phyloP scores from a whole-genome alignment of 2,113 vertebrate genomes.

The Nesospiza acunhae region DNA sequence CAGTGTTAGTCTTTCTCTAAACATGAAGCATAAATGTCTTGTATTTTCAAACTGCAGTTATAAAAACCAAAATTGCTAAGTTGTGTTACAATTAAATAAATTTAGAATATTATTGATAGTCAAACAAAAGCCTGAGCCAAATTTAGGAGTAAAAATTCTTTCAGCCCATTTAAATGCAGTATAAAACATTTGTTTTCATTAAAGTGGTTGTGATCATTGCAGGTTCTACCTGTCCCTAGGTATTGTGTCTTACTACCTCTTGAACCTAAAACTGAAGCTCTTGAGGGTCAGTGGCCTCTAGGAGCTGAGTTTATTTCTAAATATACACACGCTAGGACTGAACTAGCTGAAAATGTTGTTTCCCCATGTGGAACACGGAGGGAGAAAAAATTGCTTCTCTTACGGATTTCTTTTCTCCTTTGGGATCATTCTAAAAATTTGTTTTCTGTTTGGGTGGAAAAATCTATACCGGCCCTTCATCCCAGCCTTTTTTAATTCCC shows the following conservation, averaged over 20 bases:
- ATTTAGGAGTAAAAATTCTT: background rate
- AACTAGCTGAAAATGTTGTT: background rate
- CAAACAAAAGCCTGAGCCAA: background rate
- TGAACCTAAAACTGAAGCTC: background rate
- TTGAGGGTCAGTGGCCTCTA: background rate
- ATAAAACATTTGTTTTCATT: background rate
- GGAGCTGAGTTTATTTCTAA: background rate
- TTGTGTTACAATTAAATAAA: background rate
- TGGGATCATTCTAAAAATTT: background rate
- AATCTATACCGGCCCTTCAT: background rate
- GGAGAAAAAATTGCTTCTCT: background rate
- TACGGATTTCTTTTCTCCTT: background rate
- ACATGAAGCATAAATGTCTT: background rate
- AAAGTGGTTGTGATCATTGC: background rate
- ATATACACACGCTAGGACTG: background rate
- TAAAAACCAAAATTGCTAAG: background rate
- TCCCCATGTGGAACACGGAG: background rate
- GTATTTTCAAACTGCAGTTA: background rate
- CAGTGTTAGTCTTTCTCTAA: background rate
- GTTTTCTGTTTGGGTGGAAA: background rate
- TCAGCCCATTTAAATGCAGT: background rate
- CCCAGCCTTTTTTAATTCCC: background rate
- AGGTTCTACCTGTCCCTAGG: background rate
- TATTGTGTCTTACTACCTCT: background rate
- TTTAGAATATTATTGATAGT: background rate